phyloP scores from a whole-genome alignment of 35 echinoderm and acorn worm species.

The Apostichopus parvimensis region DNA sequence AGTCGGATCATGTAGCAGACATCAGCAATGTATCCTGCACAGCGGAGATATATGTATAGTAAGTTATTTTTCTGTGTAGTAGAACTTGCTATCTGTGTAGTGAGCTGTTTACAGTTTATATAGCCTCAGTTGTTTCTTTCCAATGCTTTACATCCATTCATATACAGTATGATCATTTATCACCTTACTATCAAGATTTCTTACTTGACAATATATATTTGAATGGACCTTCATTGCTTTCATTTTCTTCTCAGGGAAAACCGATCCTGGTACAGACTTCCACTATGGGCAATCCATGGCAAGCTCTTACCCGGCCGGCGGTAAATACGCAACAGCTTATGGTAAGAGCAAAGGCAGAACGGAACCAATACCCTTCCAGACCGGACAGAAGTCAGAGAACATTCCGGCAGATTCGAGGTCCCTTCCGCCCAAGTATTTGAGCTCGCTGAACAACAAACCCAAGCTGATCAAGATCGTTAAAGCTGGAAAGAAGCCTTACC shows the following conservation, averaged over 20 bases:
- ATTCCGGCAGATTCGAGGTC: conserved; percentile 17
- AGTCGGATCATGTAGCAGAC: too few species aligned
- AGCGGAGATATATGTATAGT: conserved; percentile 45
- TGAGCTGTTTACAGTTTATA: too few species aligned
- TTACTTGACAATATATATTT: too few species aligned
- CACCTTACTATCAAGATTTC: too few species aligned
- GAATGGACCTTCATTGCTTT: neutral
- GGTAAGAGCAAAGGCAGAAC: conserved; percentile 57
- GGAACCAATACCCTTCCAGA: conserved; percentile 65
- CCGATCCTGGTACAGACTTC: conserved; percentile 36
- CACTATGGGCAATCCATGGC: conserved; percentile 61
- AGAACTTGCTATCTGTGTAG: too few species aligned
- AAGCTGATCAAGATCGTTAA: conserved; percentile 87
- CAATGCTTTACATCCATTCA: too few species aligned
- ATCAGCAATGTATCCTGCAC: conserved; percentile 36
- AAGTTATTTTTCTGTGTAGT: neutral
- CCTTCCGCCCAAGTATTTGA: conserved; percentile 29
- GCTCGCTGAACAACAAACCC: conserved; percentile 64
- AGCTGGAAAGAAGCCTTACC: conserved; percentile 72
- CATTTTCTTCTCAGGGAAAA: conserved; percentile 65
- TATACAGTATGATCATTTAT: too few species aligned
- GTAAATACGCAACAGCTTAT: conserved; percentile 89
- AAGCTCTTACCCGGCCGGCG: conserved; percentile 78
- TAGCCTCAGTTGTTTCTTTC: too few species aligned
- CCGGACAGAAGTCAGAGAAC: conserved; percentile 21